Conservation (phyloP, 1,140 invertebrate genomes). For the Macrosteles quadrilineatus region DNA sequence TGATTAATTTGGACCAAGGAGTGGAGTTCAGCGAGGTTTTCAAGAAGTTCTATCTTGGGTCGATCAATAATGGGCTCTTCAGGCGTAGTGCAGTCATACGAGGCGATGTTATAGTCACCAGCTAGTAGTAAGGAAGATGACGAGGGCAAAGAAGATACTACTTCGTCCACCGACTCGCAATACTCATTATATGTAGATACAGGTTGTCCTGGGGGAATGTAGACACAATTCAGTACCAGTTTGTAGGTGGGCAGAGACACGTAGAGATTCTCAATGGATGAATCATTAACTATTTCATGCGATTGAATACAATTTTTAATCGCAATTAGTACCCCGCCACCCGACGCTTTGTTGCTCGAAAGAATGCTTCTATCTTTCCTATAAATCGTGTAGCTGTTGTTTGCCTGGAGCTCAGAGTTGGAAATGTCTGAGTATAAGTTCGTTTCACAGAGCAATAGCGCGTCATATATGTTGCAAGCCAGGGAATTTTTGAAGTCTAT, state of each 20-base stretch:
- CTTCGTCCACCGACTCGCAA: no score
- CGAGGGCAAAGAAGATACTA: neutral
- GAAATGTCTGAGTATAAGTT: no score
- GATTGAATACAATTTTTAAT: neutral
- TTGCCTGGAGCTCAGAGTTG: no score
- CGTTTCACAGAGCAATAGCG: no score
- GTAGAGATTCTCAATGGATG: no score
- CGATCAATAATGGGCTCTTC: neutral
- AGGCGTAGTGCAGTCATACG: neutral
- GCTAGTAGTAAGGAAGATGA: neutral
- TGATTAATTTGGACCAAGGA: no score
- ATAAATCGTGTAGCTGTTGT: neutral
- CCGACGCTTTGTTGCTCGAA: neutral
- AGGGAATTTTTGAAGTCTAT: neutral
- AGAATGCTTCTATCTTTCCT: neutral
- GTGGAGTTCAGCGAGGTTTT: no score
- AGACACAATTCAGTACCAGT: no score
- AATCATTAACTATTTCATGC: neutral
- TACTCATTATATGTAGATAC: no score
- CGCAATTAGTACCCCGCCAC: neutral
- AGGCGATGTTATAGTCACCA: neutral
- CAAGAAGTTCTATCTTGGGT: neutral
- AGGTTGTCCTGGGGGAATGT: no score
- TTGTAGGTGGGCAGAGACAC: no score
- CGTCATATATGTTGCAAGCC: no score